phyloP scores from a whole-genome alignment of 2,113 vertebrate species.

The Orientallactaga bullata region DNA sequence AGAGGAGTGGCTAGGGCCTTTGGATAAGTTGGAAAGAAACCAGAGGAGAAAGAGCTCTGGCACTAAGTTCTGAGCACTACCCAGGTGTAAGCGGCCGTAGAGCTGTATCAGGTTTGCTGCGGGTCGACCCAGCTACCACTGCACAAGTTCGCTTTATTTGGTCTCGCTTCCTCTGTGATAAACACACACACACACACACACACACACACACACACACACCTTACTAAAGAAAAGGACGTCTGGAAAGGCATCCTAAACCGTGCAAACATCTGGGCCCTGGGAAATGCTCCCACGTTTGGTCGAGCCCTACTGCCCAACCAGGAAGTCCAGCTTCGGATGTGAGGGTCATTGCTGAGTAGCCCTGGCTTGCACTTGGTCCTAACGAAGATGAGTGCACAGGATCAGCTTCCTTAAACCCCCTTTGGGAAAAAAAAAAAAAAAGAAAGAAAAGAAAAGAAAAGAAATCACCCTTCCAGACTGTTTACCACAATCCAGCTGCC shows the following conservation, averaged over 20 bases:
- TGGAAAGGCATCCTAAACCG: background rate
- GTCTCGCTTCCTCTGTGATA: background rate
- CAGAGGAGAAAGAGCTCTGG: fast-evolving
- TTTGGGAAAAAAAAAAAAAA: conserved; percentile 56
- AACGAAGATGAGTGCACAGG: background rate
- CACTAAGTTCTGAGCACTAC: background rate
- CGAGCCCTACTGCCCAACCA: background rate
- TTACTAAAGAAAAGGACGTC: background rate
- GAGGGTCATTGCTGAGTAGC: background rate
- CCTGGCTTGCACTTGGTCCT: background rate
- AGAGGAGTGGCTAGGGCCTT: background rate
- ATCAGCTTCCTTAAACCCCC: background rate
- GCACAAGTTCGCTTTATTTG: background rate
- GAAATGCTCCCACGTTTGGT: conserved; percentile 28
- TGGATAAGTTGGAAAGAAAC: background rate
- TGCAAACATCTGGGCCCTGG: background rate
- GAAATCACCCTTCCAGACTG: conserved; percentile 38
- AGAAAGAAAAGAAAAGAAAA: conserved; percentile 58
- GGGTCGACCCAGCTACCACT: background rate
- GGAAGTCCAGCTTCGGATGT: background rate
- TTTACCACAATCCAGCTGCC: conserved; percentile 53
- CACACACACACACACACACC: too few relatives aligned
- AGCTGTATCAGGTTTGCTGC: background rate
- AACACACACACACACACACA: background rate
- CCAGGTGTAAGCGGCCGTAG: background rate